Percentiles rank a stretch among this genome's conserved stretches.
phyloP scores from a whole-genome alignment of 2,888 invertebrate genomes.

The Parelbella ahira region DNA sequence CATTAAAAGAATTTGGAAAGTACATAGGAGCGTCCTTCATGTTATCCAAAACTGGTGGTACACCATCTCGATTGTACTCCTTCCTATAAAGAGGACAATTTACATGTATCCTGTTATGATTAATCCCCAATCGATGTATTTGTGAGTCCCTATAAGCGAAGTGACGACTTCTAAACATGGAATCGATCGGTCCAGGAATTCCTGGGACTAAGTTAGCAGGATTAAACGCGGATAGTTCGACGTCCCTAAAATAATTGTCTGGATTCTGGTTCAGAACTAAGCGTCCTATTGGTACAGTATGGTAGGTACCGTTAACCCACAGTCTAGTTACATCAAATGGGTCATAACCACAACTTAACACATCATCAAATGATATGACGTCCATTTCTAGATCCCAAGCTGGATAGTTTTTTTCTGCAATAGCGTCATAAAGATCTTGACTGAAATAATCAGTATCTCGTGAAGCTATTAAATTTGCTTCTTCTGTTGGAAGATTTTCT shows the following conservation, averaged over 20 bases:
- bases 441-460: constrained; percentile 91
- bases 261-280: constrained; percentile 46
- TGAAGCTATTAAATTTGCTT: constrained; percentile 82
- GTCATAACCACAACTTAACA: constrained; percentile 47
- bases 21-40: constrained; percentile 93
- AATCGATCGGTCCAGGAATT: constrained; percentile 92
- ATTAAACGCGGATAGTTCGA: constrained; percentile 49
- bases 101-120: constrained; percentile 92
- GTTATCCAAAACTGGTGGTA: constrained; percentile 84
- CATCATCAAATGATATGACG: constrained; percentile 43
- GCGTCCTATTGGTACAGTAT: constrained; percentile 47
- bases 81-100: constrained; percentile 89
- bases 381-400: constrained; percentile 59
- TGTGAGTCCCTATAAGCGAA: constrained; percentile 93
- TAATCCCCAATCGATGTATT: constrained; percentile 88
- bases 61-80: constrained; percentile 93
- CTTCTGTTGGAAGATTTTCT: constrained; percentile 83
- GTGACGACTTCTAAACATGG: constrained; percentile 89
- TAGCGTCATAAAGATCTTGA: constrained; percentile 93
- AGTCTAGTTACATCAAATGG: constrained; percentile 55
- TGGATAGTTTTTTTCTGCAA: constrained; percentile 81
- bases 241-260: constrained; percentile 48
- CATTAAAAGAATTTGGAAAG: constrained; percentile 94
- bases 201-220: constrained; percentile 82
- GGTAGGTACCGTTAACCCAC: constrained; percentile 59